Percentiles rank a stretch among this genome's conserved stretches.
Conservation (phyloP, 2,888 invertebrate genomes). For the Zonitis immaculata region DNA sequence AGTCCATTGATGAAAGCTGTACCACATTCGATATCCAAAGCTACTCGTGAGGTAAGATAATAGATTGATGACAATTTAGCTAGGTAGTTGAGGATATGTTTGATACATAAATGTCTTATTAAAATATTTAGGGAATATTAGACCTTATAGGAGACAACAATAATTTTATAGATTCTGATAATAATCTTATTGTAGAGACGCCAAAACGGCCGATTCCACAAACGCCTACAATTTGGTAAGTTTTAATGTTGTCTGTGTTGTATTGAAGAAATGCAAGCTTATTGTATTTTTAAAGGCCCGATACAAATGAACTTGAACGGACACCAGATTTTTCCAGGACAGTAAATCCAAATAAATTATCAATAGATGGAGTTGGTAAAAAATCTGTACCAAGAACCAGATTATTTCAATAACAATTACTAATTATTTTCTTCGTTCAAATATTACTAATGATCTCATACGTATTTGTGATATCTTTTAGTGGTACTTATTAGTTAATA, state of each 20-base stretch:
- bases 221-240: neutral
- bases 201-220: slow-evolving; percentile 4
- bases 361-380: neutral
- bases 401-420: neutral
- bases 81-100: too few species aligned
- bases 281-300: neutral
- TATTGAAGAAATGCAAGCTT: neutral
- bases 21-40: neutral
- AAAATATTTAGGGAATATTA: neutral
- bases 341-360: neutral
- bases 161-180: neutral
- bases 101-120: neutral
- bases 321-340: neutral
- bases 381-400: neutral
- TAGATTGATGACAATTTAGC: too few species aligned
- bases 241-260: neutral
- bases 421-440: neutral
- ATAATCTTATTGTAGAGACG: slow-evolving; percentile 12
- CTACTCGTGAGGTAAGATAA: too few species aligned
- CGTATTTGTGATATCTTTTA: slow-evolving; percentile 11
- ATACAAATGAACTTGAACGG: neutral
- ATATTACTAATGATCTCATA: slow-evolving; percentile 4
- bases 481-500: slow-evolving; percentile 2
- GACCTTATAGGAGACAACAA: neutral
- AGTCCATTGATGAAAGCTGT: slow-evolving; percentile 18